A percentile compares a stretch with the other conserved stretches of the same genome.
phyloP scores from a whole-genome alignment of 2,797 vertebrate genomes.

The Emydoidea blandingii region DNA sequence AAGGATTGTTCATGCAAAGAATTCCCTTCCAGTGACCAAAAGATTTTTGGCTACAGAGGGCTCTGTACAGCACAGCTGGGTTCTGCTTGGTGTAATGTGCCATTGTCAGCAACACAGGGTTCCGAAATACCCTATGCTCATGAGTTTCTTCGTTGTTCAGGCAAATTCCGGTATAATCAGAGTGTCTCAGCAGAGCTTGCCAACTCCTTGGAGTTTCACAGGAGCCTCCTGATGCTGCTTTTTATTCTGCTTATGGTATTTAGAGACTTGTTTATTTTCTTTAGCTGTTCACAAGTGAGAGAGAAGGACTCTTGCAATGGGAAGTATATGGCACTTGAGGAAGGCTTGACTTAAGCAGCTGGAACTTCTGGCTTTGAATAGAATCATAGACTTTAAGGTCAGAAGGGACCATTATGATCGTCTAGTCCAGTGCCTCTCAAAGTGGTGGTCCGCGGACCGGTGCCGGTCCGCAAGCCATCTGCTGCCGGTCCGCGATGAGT shows the following conservation, averaged over 20 bases:
- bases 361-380: not conserved
- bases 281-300: not conserved
- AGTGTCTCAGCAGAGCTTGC: not conserved
- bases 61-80: not conserved
- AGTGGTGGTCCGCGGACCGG: too few species aligned
- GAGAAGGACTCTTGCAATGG: not conserved
- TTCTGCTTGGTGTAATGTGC: fast-evolving
- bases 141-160: not conserved
- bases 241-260: not conserved
- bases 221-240: not conserved
- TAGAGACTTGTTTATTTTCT: not conserved
- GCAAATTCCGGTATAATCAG: not conserved
- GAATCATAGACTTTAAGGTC: too few species aligned
- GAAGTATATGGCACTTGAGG: not conserved
- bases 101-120: not conserved
- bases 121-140: not conserved
- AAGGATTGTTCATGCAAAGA: not conserved
- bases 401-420: too few species aligned
- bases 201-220: not conserved
- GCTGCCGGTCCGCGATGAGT: too few species aligned
- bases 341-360: not conserved
- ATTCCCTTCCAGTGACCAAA: not conserved
- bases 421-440: too few species aligned
- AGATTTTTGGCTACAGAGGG: not conserved
- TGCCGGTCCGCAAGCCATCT: too few species aligned